These are phyloP conservation scores for Orientallactaga sibirica DNA, from an alignment of 2,797 vertebrate species.

Conservation along the genomic window DNA sequence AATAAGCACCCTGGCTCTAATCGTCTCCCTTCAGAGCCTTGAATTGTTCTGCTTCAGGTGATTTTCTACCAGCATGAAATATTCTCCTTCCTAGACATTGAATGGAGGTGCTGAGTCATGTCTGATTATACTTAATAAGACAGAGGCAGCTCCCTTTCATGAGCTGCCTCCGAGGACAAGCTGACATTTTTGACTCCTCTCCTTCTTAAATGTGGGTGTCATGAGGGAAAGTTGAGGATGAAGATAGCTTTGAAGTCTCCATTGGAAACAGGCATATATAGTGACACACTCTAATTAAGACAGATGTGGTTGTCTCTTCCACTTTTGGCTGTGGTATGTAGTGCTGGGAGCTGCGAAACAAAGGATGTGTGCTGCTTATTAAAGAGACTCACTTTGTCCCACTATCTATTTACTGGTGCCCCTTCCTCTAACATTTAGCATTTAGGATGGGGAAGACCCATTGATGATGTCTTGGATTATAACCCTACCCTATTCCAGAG, in stretches of 20 bases:
- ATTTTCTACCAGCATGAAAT: slow-evolving; percentile 76
- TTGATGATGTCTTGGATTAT: not conserved
- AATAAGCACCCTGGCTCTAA: slow-evolving; percentile 62
- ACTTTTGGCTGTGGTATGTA: not conserved
- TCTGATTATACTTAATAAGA: slow-evolving; percentile 70
- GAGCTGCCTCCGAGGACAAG: slow-evolving; percentile 66
- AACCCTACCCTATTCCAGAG: not conserved
- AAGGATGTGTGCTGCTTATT: not conserved
- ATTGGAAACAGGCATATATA: not conserved
- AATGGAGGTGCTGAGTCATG: slow-evolving; percentile 64
- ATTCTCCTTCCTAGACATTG: slow-evolving; percentile 62
- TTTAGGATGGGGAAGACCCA: not conserved
- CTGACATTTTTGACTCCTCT: slow-evolving; percentile 75
- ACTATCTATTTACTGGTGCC: not conserved
- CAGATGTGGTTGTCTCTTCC: not conserved
- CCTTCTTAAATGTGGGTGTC: slow-evolving; percentile 61
- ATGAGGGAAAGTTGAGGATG: slow-evolving; percentile 40
- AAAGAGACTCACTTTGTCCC: slow-evolving; percentile 21
- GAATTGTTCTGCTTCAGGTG: slow-evolving; percentile 74
- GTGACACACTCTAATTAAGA: slow-evolving; percentile 44
- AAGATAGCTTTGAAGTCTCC: not conserved
- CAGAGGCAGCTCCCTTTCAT: slow-evolving; percentile 21
- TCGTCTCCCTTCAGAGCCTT: slow-evolving; percentile 59
- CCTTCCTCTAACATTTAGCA: not conserved
- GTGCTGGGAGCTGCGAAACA: not conserved